A percentile compares a stretch with the other conserved stretches of the same genome.
Conservation (phyloP, 2,797 vertebrate species). For the Kryptopterus vitreolus region DNA sequence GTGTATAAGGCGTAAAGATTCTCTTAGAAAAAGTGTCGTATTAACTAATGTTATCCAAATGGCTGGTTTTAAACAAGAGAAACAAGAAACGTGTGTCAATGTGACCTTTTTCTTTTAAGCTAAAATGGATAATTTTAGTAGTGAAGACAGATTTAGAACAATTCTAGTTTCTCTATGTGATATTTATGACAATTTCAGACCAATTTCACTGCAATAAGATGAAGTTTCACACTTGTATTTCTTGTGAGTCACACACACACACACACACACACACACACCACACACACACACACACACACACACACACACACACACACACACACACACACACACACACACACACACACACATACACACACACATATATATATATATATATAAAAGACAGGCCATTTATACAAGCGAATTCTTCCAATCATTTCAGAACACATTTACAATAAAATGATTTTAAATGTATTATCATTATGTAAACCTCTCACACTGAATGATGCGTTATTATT, state of each 20-base stretch:
- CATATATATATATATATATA: background rate
- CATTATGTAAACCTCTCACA: conserved; percentile 1
- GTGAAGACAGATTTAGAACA: background rate
- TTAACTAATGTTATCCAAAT: background rate
- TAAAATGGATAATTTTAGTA: background rate
- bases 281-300: no score
- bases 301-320: no score
- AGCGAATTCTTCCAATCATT: background rate
- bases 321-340: no score
- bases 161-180: background rate
- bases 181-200: background rate
- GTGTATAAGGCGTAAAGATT: background rate
- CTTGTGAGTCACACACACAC: background rate
- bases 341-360: background rate
- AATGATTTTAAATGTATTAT: background rate
- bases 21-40: background rate
- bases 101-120: no score
- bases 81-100: background rate
- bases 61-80: background rate
- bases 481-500: background rate
- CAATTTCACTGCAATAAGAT: background rate
- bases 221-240: no score
- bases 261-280: background rate
- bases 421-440: background rate
- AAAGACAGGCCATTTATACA: background rate